Percentiles rank a stretch among this genome's conserved stretches.
These are phyloP conservation scores for Linepithema humile DNA, from an alignment of 1,140 invertebrate species.

Conservation along the genomic window DNA sequence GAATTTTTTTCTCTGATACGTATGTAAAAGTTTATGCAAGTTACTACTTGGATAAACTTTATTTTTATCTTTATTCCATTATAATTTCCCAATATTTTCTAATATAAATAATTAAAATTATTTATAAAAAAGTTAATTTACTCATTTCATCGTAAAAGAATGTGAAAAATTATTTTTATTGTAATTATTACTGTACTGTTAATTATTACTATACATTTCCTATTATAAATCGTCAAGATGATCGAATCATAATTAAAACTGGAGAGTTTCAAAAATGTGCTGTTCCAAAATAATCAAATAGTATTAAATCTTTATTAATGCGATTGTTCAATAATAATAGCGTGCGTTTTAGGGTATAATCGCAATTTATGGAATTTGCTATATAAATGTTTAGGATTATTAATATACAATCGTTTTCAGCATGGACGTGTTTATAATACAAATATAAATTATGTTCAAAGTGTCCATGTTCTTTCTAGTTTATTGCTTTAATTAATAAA, in stretches of 20 bases:
- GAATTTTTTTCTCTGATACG: neutral
- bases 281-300: neutral
- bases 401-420: neutral
- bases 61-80: neutral
- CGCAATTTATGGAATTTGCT: neutral
- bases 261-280: neutral
- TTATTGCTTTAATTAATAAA: neutral
- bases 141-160: neutral
- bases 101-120: neutral
- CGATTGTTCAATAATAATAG: neutral
- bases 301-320: neutral
- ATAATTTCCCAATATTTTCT: neutral
- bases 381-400: slow-evolving; percentile 28
- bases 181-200: no score
- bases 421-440: neutral
- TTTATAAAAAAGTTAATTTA: neutral
- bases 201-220: neutral
- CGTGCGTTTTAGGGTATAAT: neutral
- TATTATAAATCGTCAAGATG: neutral
- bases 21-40: neutral
- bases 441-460: slow-evolving; percentile 33
- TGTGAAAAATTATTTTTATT: neutral
- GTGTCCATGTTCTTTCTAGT: neutral
- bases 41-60: neutral
- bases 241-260: neutral